Evolutionary conservation across 2,797 vertebrate species (phyloP).

Genomic region (Labeo calbasu): DNA sequence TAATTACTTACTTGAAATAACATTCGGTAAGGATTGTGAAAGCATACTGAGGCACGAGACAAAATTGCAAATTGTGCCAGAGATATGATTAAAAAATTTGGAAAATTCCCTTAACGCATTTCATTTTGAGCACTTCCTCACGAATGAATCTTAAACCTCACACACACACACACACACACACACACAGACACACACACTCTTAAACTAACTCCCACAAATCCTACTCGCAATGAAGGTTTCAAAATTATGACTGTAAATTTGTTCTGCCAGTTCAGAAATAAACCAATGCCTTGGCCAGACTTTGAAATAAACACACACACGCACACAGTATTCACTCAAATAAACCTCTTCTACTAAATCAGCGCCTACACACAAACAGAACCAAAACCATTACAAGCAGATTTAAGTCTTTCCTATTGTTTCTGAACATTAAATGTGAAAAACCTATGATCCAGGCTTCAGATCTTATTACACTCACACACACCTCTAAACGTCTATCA

Average conservation of each 20-base stretch:
- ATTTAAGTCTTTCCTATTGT: not conserved
- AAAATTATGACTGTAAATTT: not conserved
- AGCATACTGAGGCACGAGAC: not conserved
- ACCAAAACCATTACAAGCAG: conserved; percentile 1
- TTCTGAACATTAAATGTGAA: conserved; percentile 19
- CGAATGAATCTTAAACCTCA: not conserved
- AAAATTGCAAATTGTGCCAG: not conserved
- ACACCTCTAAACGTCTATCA: not conserved
- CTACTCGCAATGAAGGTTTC: not conserved
- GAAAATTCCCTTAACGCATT: not conserved
- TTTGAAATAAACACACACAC: not conserved
- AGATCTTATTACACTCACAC: not conserved
- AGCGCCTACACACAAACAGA: conserved; percentile 8
- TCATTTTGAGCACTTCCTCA: not conserved
- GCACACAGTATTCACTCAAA: not conserved
- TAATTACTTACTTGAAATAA: not conserved
- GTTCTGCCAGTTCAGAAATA: conserved; percentile 22
- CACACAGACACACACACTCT: not conserved
- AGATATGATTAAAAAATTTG: not conserved
- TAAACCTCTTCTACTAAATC: conserved; percentile 21
- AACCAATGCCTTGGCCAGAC: conserved; percentile 3
- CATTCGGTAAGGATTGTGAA: not conserved
- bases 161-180: conserved; percentile 11
- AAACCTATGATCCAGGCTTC: not conserved
- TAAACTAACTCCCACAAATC: conserved; percentile 4